Evolutionary conservation across 2,888 invertebrate species (phyloP).

Genomic region (Andricus curvator): DNA sequence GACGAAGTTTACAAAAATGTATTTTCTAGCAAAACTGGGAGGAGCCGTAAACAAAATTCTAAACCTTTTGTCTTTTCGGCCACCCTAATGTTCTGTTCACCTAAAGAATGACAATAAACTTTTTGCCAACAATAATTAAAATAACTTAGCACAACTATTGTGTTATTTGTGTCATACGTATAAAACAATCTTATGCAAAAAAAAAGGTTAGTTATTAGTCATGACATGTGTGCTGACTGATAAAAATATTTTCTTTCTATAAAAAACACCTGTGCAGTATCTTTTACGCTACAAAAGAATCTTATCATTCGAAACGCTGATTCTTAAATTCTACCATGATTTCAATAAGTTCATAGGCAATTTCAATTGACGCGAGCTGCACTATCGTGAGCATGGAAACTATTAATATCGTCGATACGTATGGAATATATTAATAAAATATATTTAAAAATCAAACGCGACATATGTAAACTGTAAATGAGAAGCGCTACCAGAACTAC

Average conservation of each 20-base stretch:
- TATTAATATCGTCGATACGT: conserved; percentile 55
- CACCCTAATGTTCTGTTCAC: neutral
- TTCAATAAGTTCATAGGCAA: conserved; percentile 52
- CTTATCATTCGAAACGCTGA: neutral
- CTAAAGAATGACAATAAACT: neutral
- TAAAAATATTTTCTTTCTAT: neutral
- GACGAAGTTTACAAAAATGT: too few species aligned
- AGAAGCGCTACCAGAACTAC: conserved; percentile 61
- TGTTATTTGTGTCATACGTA: neutral
- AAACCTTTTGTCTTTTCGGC: too few species aligned
- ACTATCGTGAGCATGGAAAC: conserved; percentile 57
- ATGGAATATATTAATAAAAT: conserved; percentile 65
- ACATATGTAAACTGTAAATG: conserved; percentile 51
- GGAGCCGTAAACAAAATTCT: too few species aligned
- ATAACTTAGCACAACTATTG: neutral
- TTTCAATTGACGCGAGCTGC: conserved; percentile 61
- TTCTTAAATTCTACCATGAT: conserved; percentile 20
- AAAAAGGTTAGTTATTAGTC: neutral
- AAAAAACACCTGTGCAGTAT: conserved; percentile 15
- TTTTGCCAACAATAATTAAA: neutral
- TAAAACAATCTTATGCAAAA: neutral
- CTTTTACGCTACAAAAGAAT: conserved; percentile 12
- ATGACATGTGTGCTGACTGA: neutral
- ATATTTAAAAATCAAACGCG: conserved; percentile 65
- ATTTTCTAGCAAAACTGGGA: too few species aligned